These are phyloP conservation scores for Ophthalmotilapia sp. DNA, from an alignment of 2,113 vertebrate species.

Conservation along the genomic window DNA sequence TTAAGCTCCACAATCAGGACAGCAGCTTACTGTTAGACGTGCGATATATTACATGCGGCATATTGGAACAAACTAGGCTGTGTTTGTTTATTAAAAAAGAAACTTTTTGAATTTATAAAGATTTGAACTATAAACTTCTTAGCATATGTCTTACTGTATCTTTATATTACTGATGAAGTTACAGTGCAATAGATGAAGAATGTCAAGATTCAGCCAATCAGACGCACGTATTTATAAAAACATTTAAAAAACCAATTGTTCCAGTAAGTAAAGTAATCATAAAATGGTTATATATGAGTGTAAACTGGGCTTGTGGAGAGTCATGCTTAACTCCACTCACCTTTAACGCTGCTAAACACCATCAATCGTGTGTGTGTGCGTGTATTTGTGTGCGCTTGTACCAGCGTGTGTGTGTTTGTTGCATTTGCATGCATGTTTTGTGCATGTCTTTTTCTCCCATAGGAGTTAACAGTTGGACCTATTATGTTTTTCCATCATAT, in stretches of 20 bases:
- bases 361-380: not conserved
- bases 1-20: not conserved
- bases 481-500: not conserved
- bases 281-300: not conserved
- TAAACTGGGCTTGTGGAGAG: conserved; percentile 3
- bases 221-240: not conserved
- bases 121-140: not conserved
- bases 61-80: not conserved
- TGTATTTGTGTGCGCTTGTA: not conserved
- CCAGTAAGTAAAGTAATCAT: not conserved
- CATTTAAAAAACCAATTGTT: not conserved
- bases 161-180: not conserved
- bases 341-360: not conserved
- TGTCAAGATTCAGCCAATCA: not conserved
- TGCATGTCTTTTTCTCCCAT: not conserved
- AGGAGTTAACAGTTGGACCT: not conserved
- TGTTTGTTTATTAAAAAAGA: not conserved
- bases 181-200: not conserved
- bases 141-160: not conserved
- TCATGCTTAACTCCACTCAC: conserved; percentile 20
- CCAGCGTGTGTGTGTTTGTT: not conserved
- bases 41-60: not conserved
- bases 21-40: not conserved
- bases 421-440: not conserved
- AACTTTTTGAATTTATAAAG: not conserved